These are phyloP conservation scores for Spisula solida DNA, from an alignment of 2,888 invertebrate genomes.

Conservation along the genomic window DNA sequence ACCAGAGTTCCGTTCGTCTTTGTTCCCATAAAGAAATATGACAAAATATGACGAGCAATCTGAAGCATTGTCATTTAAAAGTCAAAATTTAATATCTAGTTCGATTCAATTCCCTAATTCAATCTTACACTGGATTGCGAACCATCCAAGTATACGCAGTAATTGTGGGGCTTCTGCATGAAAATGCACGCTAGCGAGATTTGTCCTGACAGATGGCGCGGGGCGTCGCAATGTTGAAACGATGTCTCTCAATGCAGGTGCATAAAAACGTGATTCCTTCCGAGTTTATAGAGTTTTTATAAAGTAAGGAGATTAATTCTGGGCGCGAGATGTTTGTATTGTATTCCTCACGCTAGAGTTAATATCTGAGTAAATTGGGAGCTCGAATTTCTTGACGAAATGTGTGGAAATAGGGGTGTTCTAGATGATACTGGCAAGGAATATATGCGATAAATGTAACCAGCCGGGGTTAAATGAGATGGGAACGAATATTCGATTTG, in stretches of 20 bases:
- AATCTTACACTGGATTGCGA: conserved; percentile 8
- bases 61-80: not conserved
- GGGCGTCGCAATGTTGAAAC: conserved; percentile 34
- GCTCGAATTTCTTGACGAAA: not conserved
- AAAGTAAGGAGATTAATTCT: conserved; percentile 24
- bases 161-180: conserved; percentile 23
- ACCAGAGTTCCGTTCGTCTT: not conserved
- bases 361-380: conserved; percentile 12
- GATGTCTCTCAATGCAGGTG: conserved; percentile 30
- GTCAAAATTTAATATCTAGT: conserved; percentile 9
- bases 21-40: not conserved
- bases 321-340: conserved; percentile 15
- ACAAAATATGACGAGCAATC: not conserved
- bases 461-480: no score
- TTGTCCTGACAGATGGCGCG: conserved; percentile 47
- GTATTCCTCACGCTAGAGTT: not conserved
- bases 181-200: conserved; percentile 35
- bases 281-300: conserved; percentile 22
- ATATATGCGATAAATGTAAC: no score
- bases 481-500: no score
- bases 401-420: not conserved
- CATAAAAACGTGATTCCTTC: conserved; percentile 16
- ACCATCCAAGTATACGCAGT: not conserved
- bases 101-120: conserved; percentile 22
- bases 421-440: not conserved